Conservation (phyloP, 2,797 vertebrate genomes). For the Urosaurus nigricauda region DNA sequence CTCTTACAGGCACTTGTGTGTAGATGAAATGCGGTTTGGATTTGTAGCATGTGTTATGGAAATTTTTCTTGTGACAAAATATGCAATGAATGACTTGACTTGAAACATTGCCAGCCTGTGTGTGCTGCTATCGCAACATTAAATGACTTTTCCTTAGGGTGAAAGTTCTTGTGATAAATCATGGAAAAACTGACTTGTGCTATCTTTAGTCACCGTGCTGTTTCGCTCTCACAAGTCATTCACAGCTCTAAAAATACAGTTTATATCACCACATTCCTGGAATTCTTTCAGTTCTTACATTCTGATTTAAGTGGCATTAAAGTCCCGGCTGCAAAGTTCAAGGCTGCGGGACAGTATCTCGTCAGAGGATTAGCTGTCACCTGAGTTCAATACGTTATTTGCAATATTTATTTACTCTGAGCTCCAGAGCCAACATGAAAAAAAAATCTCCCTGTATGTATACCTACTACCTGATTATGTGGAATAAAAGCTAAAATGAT, state of each 20-base stretch:
- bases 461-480: conserved; percentile 81
- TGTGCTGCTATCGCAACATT: conserved; percentile 74
- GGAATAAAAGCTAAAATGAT: conserved; percentile 64
- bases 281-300: conserved; percentile 89
- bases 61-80: conserved; percentile 74
- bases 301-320: conserved; percentile 91
- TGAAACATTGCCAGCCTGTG: conserved; percentile 62
- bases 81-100: conserved; percentile 75
- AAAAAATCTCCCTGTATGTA: conserved; percentile 67
- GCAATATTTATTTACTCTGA: conserved; percentile 81
- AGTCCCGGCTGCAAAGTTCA: conserved; percentile 79
- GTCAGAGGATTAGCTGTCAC: conserved; percentile 83
- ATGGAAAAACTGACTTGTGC: conserved; percentile 80
- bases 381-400: conserved; percentile 83
- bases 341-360: conserved; percentile 80
- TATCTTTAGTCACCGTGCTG: conserved; percentile 82
- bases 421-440: conserved; percentile 68
- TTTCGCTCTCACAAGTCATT: conserved; percentile 82
- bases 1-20: conserved; percentile 27
- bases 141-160: conserved; percentile 72
- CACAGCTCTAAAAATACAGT: conserved; percentile 94
- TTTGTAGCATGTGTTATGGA: conserved; percentile 63
- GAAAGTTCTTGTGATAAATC: conserved; percentile 79
- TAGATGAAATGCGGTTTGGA: conserved; percentile 47
- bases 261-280: conserved; percentile 90